Percentiles rank a stretch among this genome's conserved stretches.
These are phyloP conservation scores for Meteorus sp. DNA, from an alignment of 1,140 invertebrate genomes.

Conservation along the genomic window DNA sequence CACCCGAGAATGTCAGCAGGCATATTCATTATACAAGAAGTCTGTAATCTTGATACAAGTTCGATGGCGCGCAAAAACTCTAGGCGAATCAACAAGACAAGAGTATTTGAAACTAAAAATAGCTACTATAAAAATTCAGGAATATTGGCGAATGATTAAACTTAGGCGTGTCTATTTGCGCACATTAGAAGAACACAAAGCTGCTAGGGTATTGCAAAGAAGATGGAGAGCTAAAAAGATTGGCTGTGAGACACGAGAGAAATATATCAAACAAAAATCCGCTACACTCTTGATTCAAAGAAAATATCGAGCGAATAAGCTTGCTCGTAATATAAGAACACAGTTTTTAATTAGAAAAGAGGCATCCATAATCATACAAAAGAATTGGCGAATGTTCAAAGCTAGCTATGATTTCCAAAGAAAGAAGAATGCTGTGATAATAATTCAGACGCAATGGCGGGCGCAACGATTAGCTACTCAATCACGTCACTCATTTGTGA, in stretches of 20 bases:
- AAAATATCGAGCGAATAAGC: conserved; percentile 13
- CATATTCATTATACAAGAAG: conserved; percentile 32
- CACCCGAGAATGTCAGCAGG: conserved; percentile 34
- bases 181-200: conserved; percentile 8
- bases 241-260: background rate
- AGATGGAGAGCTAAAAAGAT: conserved; percentile 21
- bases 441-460: conserved; percentile 43
- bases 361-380: conserved; percentile 33
- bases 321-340: background rate
- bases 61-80: conserved; percentile 35
- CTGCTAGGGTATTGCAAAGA: conserved; percentile 22
- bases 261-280: conserved; percentile 11
- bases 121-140: conserved; percentile 32
- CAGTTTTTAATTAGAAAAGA: background rate
- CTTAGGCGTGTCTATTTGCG: background rate
- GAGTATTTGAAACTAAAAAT: conserved; percentile 24
- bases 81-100: conserved; percentile 17
- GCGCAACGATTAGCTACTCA: conserved; percentile 28
- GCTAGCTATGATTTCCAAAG: conserved; percentile 31
- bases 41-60: conserved; percentile 36
- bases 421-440: conserved; percentile 40
- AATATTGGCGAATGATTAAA: conserved; percentile 26
- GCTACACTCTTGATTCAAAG: conserved; percentile 22
- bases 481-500: conserved; percentile 35
- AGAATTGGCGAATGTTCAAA: conserved; percentile 36